These are phyloP conservation scores for Drosophila neonasuta DNA, from an alignment of 2,888 invertebrate species.

Conservation along the genomic window DNA sequence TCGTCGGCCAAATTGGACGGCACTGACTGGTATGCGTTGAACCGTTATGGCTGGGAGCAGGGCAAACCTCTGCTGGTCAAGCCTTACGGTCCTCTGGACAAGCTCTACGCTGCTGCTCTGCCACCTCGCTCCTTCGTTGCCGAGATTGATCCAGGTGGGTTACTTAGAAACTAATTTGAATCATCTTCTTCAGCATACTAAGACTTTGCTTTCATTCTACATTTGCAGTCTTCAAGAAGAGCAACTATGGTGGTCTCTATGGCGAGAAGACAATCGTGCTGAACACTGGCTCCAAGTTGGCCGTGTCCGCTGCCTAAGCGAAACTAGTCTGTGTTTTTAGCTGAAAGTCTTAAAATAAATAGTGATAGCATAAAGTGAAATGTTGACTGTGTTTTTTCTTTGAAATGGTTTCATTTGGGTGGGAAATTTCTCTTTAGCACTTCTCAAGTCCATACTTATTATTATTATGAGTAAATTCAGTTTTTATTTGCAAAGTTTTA, in stretches of 20 bases:
- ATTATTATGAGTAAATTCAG: constrained; percentile 66
- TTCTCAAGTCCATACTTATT: background rate
- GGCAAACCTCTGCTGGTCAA: constrained; percentile 72
- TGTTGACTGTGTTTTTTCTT: background rate
- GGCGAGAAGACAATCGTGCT: constrained; percentile 48
- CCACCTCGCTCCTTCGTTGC: constrained; percentile 79
- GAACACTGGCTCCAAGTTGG: constrained; percentile 67
- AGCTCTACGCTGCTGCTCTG: constrained; percentile 75
- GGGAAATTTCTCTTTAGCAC: background rate
- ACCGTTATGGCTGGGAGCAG: constrained; percentile 73
- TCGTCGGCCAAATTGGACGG: constrained; percentile 70
- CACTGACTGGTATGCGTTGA: constrained; percentile 61
- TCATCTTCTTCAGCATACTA: constrained; percentile 9
- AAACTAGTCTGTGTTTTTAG: background rate
- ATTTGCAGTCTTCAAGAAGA: constrained; percentile 70
- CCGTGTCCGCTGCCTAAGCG: constrained; percentile 67
- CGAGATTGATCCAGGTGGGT: constrained; percentile 79
- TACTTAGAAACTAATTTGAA: background rate
- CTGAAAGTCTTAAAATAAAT: constrained; percentile 63
- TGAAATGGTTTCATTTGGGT: background rate
- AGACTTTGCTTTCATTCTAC: constrained; percentile 1
- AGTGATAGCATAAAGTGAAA: constrained; percentile 65
- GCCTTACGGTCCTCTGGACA: constrained; percentile 69
- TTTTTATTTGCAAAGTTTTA: constrained; percentile 76
- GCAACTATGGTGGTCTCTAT: constrained; percentile 61